Evolutionary conservation across 2,888 invertebrate genomes (phyloP).

Genomic region (Acholoe squamosa): DNA sequence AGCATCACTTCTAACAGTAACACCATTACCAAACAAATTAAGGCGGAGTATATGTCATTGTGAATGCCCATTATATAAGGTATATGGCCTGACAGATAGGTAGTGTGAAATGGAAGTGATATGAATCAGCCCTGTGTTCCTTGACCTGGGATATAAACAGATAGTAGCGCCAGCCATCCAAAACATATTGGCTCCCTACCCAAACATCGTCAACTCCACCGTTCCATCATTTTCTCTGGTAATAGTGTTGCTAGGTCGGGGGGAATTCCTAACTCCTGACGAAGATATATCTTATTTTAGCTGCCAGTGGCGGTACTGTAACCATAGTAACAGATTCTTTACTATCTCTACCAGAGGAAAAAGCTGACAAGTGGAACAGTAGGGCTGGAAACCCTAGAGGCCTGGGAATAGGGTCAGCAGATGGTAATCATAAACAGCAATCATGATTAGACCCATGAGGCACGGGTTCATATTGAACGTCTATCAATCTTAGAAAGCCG

Average conservation of each 20-base stretch:
- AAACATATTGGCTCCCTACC: not conserved
- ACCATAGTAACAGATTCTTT: slow-evolving; percentile 23
- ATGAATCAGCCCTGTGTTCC: too few relatives aligned
- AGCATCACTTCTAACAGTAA: too few relatives aligned
- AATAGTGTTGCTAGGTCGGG: too few relatives aligned
- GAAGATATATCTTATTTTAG: slow-evolving; percentile 17
- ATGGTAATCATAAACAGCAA: not conserved
- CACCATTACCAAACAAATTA: too few relatives aligned
- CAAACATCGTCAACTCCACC: not conserved
- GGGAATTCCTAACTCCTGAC: not conserved
- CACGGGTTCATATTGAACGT: not conserved
- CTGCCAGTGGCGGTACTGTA: not conserved
- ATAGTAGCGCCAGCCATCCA: too few relatives aligned
- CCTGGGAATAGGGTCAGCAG: slow-evolving; percentile 7
- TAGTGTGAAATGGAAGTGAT: too few relatives aligned
- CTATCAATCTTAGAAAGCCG: too few relatives aligned
- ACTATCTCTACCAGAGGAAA: not conserved
- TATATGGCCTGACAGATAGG: too few relatives aligned
- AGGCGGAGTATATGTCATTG: too few relatives aligned
- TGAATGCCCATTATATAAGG: too few relatives aligned
- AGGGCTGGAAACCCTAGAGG: not conserved
- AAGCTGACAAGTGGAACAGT: not conserved
- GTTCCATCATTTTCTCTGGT: too few relatives aligned
- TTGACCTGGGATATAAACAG: too few relatives aligned
- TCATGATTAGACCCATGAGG: not conserved